Base-by-base conservation (phyloP, 2,113 vertebrate species). In the Amphilophus citrinellus region DNA sequence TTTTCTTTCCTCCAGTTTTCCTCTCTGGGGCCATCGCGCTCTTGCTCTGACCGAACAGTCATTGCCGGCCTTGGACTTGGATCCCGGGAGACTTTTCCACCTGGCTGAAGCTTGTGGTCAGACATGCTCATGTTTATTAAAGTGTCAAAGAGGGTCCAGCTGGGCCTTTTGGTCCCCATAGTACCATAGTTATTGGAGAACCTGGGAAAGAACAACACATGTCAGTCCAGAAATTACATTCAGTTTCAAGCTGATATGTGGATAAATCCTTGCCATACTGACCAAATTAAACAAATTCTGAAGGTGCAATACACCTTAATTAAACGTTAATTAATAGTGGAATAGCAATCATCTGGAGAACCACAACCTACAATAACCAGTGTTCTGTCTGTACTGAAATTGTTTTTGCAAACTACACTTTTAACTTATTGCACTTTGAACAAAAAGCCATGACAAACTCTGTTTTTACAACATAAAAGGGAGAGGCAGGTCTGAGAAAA, bases 101-200 rank as follows among this genome's bases (percentile, higher is more conserved):
- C 90, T 85, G 90, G 76, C 57, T 93, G 93, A 87, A 88, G 86
- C 37, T 86, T 92, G 83, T 81, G 80, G 71, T 94, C 90, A 81
- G 87, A 81, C 27, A 61, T 90, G 85, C 86, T 94, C 86, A 83
- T 83, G 83, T 88, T 89, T 71, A 86, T 86, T 79, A 90, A 50
- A 63, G 89, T 90, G 81, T 95, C 90, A 78, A 90, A 89, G 32
- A 84, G 61, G 83, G 77, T 90, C 89, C 88, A 87, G 82, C 81
- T 94, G 91, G 87, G 87, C 66, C 89, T 92, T 93, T 93, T 95
- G 73, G 93, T 96, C 82, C 90, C 94, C 95, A 96, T 96, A 58
- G 81, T 86, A 88, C 79, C 92, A 95, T 92, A 88, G 75, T 91
- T 56, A 73, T 86, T 90, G 91, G 63, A 91, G 76, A 92, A 91